Evolutionary conservation across 1,140 invertebrate genomes (phyloP), one percentile per base, ranked within the genome.

Genomic region (Anastrepha ludens): DNA sequence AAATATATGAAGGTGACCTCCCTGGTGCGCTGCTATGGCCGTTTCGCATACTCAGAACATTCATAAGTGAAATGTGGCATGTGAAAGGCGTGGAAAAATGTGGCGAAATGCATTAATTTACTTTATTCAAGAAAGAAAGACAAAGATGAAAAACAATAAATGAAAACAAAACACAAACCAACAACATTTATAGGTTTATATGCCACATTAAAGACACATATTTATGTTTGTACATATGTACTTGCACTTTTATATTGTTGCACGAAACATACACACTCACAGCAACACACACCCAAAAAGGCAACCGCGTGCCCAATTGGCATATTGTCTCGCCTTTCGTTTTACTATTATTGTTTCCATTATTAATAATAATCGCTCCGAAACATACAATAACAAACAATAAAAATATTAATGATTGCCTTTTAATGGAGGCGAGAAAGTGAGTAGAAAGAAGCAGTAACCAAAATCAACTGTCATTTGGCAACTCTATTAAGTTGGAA

Each of bases 351-450:
- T 60, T 62, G 41, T 60, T 86, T 86, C 85, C 59, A 86, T 86
- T 86, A 86, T 86, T 86, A 86, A 60, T 86, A 86, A 86, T 86
- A 86, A 86, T 86, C 58, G 59, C 55, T 86, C n/a, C 59, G 8
- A 86, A 86, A 60, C 58, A 62, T 47, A 86, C 85, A 86, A 86
- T 86, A 86, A 59, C 29, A 86, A 86, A 86, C 59, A 86, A 86
- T 62, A 86, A 86, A 86, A 86, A 44, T 86, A 86, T 60, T 86
- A 86, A 86, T 86, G 59, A 86, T 86, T 78, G 47, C 15, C 17
- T 78, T 29, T 81, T 81, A 81, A 81, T 78, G n/a, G 74, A 81
- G 47, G 47, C 74, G 74, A 20, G 59, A 44, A 86, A 86, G 59
- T 39, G 59, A 86, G 29, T 62, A 86, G 13, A 65, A 29, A 74